Evolutionary conservation across 2,888 invertebrate species (phyloP).

Genomic region (Drosophila birchii): DNA sequence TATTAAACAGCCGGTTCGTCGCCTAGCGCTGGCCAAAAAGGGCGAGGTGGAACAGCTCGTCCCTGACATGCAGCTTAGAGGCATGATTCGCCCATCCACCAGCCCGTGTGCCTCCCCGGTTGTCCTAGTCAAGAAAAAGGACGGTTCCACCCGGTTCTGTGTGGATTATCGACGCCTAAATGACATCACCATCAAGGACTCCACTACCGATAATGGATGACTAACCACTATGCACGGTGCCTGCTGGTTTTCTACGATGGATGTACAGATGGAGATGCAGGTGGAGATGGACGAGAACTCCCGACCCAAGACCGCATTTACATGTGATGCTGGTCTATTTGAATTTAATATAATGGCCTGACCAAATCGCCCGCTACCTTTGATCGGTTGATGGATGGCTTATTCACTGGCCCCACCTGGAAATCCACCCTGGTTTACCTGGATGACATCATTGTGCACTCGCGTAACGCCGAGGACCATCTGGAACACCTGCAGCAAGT

Average conservation of each 20-base stretch:
- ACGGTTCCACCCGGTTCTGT: slow-evolving; percentile 1
- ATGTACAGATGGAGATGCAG: neutral
- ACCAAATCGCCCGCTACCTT: neutral
- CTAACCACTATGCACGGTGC: neutral
- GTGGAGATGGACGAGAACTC: neutral
- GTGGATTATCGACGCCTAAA: neutral
- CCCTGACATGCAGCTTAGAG: neutral
- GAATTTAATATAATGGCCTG: neutral
- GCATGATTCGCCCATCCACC: neutral
- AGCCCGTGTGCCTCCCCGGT: neutral
- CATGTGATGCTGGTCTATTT: neutral
- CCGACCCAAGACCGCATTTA: neutral
- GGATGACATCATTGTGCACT: neutral
- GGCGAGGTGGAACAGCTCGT: neutral
- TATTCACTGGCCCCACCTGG: neutral
- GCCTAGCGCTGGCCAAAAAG: neutral
- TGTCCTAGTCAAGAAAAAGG: neutral
- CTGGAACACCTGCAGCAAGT: neutral
- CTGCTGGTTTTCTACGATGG: neutral
- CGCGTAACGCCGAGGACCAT: neutral
- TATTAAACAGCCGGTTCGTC: neutral
- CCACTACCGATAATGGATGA: neutral
- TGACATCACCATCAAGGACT: neutral
- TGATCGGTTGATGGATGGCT: neutral
- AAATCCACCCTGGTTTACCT: neutral